Evolutionary conservation across 2,113 vertebrate genomes (phyloP), one percentile per base, ranked within the genome.

Genomic region (Grallaria varia): DNA sequence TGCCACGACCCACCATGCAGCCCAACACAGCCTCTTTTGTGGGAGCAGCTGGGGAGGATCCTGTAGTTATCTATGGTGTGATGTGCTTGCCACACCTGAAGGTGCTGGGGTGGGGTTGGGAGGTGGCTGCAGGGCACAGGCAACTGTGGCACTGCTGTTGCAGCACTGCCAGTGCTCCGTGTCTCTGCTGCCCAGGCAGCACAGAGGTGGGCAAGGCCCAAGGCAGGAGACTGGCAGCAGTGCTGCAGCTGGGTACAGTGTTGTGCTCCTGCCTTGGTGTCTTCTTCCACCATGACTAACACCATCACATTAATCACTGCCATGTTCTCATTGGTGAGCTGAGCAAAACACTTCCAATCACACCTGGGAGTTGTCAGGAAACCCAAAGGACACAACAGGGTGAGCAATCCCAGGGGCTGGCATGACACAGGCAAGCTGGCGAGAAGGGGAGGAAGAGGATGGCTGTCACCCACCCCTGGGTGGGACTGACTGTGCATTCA

Each of bases 41-140:
- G 2, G 8, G 11, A 2, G 5, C 0, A 77, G 6, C 52, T 59
- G n/a, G 25, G 20, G n/a, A 82, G n/a, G 58, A 69, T 68, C 49
- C 12, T 42, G 1, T 0, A 66, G 28, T 64, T 59, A 12, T 16
- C 21, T 0, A 0, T 19, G 59, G 55, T 56, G 63, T 35, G 52
- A 50, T 45, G 42, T 33, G 35, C 60, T 24, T 82, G 60, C 44
- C 68, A 58, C 39, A 50, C 42, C 23, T 77, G 77, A 63, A 74
- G 52, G n/a, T 35, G 44, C 27, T 66, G 78, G n/a, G 25, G 28
- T 27, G 35, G 52, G 49, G 4, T 8, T 33, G 45, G 4, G 6
- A 31, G 12, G 19, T 37, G 31, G 17, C 75, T 83, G 45, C 9
- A 15, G 59, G 67, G 37, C 71, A 83, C 58, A 56, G 72, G 47